A percentile compares a stretch with the other conserved stretches of the same genome.
Evolutionary conservation across 2,113 vertebrate species (phyloP).

Genomic region (Engystomops pustulosus): DNA sequence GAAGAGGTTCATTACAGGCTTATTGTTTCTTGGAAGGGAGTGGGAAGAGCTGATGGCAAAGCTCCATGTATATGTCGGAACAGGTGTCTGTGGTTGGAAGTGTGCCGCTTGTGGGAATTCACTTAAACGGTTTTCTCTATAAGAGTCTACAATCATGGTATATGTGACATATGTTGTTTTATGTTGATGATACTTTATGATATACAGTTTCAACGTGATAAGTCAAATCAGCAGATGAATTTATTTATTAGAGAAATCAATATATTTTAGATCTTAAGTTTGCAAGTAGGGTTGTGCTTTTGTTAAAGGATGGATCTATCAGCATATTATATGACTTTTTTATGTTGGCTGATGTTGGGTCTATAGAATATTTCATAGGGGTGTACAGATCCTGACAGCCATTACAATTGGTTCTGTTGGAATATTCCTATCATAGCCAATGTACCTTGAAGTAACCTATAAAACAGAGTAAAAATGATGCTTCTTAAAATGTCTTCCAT

Average conservation of each 20-base stretch:
- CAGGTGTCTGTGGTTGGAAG: constrained; percentile 26
- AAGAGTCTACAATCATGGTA: neutral
- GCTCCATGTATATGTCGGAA: constrained; percentile 5
- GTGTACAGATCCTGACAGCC: too few species aligned
- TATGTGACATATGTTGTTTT: constrained; percentile 35
- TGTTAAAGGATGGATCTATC: too few species aligned
- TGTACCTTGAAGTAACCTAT: too few species aligned
- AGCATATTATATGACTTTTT: too few species aligned
- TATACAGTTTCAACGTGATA: neutral
- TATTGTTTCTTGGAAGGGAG: constrained; percentile 28
- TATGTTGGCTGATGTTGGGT: too few species aligned
- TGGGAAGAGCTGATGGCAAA: constrained; percentile 23
- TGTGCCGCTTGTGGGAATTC: constrained; percentile 1
- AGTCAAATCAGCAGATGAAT: neutral
- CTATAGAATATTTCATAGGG: too few species aligned
- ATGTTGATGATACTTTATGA: neutral
- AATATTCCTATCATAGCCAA: too few species aligned
- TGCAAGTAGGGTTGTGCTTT: neutral
- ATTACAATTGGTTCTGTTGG: too few species aligned
- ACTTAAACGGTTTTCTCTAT: constrained; percentile 9
- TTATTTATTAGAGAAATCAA: neutral
- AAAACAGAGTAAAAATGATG: too few species aligned
- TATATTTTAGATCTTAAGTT: neutral
- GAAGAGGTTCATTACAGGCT: constrained; percentile 10
- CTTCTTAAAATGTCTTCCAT: too few species aligned